Evolutionary conservation across 2,797 vertebrate species (phyloP).

Genomic region (Gadopsis bispinosus): DNA sequence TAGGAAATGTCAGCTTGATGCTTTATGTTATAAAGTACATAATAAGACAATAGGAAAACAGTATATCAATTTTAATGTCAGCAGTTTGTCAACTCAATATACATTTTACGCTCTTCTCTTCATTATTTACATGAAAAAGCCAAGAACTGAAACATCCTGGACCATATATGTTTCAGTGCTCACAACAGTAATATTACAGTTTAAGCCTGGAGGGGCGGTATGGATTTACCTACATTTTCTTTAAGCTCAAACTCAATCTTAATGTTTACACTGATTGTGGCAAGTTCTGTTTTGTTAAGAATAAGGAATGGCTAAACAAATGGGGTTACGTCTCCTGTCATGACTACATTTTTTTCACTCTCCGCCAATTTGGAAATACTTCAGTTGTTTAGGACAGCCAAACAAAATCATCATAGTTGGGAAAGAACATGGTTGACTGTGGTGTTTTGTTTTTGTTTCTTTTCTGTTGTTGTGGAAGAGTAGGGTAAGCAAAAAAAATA

Average conservation of each 20-base stretch:
- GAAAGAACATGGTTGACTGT: constrained; percentile 46
- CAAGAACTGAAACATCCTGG: constrained; percentile 34
- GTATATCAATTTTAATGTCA: constrained; percentile 21
- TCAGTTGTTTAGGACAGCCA: constrained; percentile 66
- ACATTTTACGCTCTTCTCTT: constrained; percentile 25
- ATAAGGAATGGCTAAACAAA: constrained; percentile 66
- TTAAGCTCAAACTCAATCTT: constrained; percentile 54
- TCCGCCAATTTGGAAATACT: constrained; percentile 52
- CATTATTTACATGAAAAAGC: constrained; percentile 34
- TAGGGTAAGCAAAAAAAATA: constrained; percentile 1
- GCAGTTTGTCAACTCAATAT: constrained; percentile 19
- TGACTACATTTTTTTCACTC: constrained; percentile 35
- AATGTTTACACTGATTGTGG: constrained; percentile 65
- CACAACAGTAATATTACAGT: constrained; percentile 41
- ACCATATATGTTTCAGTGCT: constrained; percentile 23
- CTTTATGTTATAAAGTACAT: constrained; percentile 13
- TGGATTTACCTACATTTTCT: constrained; percentile 58
- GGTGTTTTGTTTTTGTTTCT: background rate
- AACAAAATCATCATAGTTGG: constrained; percentile 63
- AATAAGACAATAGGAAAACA: constrained; percentile 6
- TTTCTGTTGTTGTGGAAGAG: constrained; percentile 40
- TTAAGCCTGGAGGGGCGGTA: constrained; percentile 19
- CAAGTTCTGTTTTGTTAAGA: constrained; percentile 72
- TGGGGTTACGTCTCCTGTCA: constrained; percentile 67
- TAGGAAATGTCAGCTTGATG: constrained; percentile 16